phyloP scores from a whole-genome alignment of 35 echinoderm and acorn worm genomes.

The Nesometra sesokonis region DNA sequence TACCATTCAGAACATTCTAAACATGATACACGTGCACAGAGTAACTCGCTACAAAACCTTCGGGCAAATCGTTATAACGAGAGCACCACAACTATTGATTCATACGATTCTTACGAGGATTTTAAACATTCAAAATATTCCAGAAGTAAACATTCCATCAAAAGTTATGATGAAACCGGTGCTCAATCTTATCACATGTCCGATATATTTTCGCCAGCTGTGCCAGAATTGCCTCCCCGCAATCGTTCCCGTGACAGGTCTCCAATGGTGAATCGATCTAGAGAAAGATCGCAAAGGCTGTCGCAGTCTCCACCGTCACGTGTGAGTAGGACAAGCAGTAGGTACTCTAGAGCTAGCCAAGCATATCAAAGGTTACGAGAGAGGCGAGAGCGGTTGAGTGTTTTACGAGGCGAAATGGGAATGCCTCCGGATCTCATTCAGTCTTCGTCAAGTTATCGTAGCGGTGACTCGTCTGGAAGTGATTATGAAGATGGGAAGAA shows the following conservation, averaged over 20 bases:
- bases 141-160: neutral
- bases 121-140: neutral
- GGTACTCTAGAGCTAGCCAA: conserved; percentile 25
- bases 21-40: neutral
- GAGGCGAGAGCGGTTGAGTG: conserved; percentile 56
- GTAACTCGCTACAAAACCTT: neutral
- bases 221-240: neutral
- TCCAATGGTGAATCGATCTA: neutral
- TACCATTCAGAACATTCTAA: neutral
- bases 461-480: conserved; percentile 48
- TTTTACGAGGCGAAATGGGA: conserved; percentile 65
- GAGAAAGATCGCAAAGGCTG: neutral
- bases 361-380: conserved; percentile 81
- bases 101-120: neutral
- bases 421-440: conserved; percentile 36
- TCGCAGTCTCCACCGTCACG: conserved; percentile 7
- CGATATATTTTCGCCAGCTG: conserved; percentile 64
- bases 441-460: conserved; percentile 48
- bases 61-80: neutral
- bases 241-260: conserved; percentile 5
- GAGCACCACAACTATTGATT: neutral
- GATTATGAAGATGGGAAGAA: conserved; percentile 32
- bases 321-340: neutral
- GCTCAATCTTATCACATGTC: conserved; percentile 93
- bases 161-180: conserved; percentile 18